These are phyloP conservation scores for Chloromyia formosa DNA, from an alignment of 2,888 invertebrate species.

Conservation along the genomic window DNA sequence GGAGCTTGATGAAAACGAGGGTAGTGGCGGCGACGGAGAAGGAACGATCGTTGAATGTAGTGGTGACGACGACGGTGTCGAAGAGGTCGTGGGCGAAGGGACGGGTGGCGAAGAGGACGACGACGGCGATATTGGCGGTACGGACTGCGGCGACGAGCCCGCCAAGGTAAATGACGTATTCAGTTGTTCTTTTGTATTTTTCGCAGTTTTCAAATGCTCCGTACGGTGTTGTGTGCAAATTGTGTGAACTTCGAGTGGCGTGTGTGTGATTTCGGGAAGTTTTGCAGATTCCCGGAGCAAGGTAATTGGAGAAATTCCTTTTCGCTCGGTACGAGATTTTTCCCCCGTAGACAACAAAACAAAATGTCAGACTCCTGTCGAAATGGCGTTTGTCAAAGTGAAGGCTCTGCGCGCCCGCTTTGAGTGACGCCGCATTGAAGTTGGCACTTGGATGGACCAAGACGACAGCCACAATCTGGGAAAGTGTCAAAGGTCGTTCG, in stretches of 20 bases:
- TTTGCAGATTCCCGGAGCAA: too few relatives aligned
- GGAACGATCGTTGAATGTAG: not conserved
- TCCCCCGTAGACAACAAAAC: not conserved
- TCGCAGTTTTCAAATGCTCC: not conserved
- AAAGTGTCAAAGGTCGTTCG: constrained; percentile 22
- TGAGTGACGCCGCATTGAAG: constrained; percentile 7
- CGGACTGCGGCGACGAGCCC: constrained; percentile 45
- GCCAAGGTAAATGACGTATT: constrained; percentile 41
- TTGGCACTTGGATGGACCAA: constrained; percentile 15
- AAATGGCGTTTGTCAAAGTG: constrained; percentile 35
- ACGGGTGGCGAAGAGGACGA: not conserved
- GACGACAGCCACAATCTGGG: constrained; percentile 15
- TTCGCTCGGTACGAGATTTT: not conserved
- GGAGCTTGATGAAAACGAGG: not conserved
- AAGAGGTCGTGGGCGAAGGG: constrained; percentile 1
- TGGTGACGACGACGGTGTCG: not conserved
- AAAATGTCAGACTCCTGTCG: constrained; percentile 40
- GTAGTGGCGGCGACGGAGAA: not conserved
- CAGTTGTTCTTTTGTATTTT: constrained; percentile 11
- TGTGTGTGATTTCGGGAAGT: too few relatives aligned
- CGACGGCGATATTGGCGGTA: constrained; percentile 43
- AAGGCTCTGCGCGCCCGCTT: not conserved
- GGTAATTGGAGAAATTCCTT: too few relatives aligned
- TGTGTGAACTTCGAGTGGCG: too few relatives aligned
- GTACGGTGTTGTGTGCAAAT: not conserved